Base-by-base conservation (phyloP, 2,888 invertebrate species). In the Xanthia togata region DNA sequence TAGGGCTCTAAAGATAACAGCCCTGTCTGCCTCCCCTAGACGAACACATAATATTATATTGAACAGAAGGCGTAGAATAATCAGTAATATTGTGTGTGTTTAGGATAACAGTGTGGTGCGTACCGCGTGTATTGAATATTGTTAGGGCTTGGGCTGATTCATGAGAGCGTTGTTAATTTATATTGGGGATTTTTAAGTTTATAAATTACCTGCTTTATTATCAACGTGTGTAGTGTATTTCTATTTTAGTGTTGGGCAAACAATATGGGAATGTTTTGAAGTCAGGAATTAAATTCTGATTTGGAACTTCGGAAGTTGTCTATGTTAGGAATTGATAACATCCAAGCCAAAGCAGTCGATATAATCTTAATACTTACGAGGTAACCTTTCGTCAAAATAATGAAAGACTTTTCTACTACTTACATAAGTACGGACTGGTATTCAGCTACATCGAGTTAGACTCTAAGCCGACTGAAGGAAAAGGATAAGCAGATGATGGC, bases 31-130 rank as follows among this genome's bases (percentile, higher is more conserved):
- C 12, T 14, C 60, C 70, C 41, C 9, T 17, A 35, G 17, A 14
- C 11, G 26, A 35, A 41, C 31, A 31, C 31, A 47, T 23, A 14
- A 47, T 47, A 31, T 14, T 50, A 70, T 6, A 80, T 26, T 35
- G 26, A 60, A 50, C 59, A 38, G 62, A 53, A 41, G 14, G 23
- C 1, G 35, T 38, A 31, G 0, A 26, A 44, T 68, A 47, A 31
- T 72, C 62, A 62, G 73, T 47, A n/a, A 47, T 38, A 77, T 62
- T 14, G 44, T 53, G 72, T 79, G 57, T 79, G 60, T 35, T 79
- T 70, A 79, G 80, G 76, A 62, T 38, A 55, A 47, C 44, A n/a
- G 38, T n/a, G 23, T 6, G 11, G 17, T 20, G 59, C 31, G 59
- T 59, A 31, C 59, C 31, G 20, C 59, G 26, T 38, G 62, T 47